Base-by-base conservation (phyloP, 2,888 invertebrate species). In the Rutpela maculata region DNA sequence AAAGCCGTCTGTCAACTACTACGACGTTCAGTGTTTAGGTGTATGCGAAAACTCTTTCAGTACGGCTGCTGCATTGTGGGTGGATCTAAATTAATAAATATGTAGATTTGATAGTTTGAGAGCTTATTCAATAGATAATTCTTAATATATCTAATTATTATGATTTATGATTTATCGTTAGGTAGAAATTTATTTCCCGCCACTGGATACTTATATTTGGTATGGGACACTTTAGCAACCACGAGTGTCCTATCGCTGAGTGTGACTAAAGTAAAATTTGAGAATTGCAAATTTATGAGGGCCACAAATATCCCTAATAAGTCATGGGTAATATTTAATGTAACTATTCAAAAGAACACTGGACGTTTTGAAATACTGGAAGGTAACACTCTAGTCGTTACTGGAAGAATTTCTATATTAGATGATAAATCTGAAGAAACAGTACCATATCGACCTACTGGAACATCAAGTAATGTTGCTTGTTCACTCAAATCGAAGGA, bases 271-370 rank as follows among this genome's bases (percentile, higher is more conserved):
- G 63, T 72, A 11, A 22, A 10, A 11, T 72, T 72, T 55, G 63
- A 72, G 35, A 35, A 72, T 15, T 72, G 72, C 55, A 62, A 55
- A 56, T 72, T 72, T 26, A 59, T 63, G 18, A 22, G 72, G 17
- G 93, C 93, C 1, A 92, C 92, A 3, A 90, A 91, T 26, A 82
- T 93, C 55, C 90, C 91, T 2, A 89, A 89, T 74, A 88, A 90
- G 69, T 90, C 89, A 0, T 55, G 74, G 18, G 43, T 86, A 6
- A 65, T 79, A 6, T 78, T 88, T 4, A 72, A 65, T 5, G 80
- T 88, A 9, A 83, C 81, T 79, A 78, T 88, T 15, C 85, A 86
- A 63, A 78, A 79, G 56, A 80, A 75, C 4, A n/a, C n/a, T 19
- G 87, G 88, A 0, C 76, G 82, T 22, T 89, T 89, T 80, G 88